Evolutionary conservation across 1,140 invertebrate species (phyloP).

Genomic region (Portunus trituberculatus): DNA sequence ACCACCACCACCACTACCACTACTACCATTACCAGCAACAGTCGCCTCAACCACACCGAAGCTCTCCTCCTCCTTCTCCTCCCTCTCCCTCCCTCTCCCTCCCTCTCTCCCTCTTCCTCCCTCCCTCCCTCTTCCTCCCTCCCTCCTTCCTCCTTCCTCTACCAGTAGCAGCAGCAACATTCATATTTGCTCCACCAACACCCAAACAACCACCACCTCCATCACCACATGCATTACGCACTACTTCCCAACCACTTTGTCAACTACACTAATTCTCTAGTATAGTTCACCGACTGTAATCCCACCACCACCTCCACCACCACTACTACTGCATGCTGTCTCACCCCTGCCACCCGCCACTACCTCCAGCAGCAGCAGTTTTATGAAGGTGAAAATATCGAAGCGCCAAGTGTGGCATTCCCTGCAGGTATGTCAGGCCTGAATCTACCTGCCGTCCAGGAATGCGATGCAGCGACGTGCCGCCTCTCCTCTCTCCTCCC

Average conservation of each 20-base stretch:
- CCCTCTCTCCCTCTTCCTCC: too few relatives aligned
- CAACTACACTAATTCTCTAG: background rate
- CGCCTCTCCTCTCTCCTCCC: too few relatives aligned
- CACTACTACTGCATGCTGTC: background rate
- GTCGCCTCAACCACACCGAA: background rate
- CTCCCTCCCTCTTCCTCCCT: background rate
- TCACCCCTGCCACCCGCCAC: background rate
- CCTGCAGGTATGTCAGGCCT: too few relatives aligned
- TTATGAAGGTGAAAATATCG: constrained; percentile 5
- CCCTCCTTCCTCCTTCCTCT: background rate
- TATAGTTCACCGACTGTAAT: background rate
- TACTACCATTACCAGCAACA: background rate
- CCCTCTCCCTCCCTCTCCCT: background rate
- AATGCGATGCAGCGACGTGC: too few relatives aligned
- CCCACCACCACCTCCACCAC: background rate
- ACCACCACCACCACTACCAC: background rate
- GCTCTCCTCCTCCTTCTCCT: background rate
- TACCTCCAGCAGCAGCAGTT: background rate
- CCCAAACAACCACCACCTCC: background rate
- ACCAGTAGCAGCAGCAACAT: background rate
- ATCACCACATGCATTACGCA: background rate
- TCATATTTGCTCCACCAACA: background rate
- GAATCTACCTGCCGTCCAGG: too few relatives aligned
- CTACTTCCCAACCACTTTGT: background rate
- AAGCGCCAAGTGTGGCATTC: background rate